These are phyloP conservation scores for Acropora yongei DNA, from an alignment of 64 coral and sea anemone species.

Conservation along the genomic window DNA sequence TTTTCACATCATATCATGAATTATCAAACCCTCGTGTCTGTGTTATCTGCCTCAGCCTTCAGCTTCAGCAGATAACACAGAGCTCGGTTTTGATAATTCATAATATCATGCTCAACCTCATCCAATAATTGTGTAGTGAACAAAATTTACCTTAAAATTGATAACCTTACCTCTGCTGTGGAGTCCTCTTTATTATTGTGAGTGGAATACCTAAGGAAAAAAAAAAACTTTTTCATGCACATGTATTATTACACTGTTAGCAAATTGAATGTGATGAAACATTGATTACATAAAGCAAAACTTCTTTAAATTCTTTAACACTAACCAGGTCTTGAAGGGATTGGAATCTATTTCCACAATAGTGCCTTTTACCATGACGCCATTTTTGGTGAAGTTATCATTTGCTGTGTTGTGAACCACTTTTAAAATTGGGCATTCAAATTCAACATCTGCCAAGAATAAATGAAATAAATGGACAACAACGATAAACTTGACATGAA, in stretches of 20 bases:
- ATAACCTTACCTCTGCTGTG: neutral
- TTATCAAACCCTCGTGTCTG: no score
- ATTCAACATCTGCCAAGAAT: conserved; percentile 74
- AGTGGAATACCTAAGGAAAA: neutral
- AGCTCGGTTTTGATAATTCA: no score
- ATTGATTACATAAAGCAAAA: no score
- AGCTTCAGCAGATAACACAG: no score
- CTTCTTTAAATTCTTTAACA: neutral
- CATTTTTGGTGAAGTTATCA: conserved; percentile 65
- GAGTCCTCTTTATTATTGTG: neutral
- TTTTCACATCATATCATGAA: no score
- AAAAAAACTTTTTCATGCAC: neutral
- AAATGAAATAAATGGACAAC: neutral
- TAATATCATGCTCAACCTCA: no score
- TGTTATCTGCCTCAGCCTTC: no score
- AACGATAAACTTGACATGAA: neutral
- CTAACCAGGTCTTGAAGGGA: conserved; percentile 79
- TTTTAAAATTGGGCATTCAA: conserved; percentile 75
- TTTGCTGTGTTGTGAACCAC: conserved; percentile 82
- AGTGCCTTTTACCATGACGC: conserved; percentile 89
- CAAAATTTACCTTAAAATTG: neutral
- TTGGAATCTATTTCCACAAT: conserved; percentile 86
- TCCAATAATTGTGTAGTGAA: neutral
- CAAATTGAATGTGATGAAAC: no score
- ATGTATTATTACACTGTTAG: no score